Evolutionary conservation across 2,888 invertebrate genomes (phyloP), one percentile per base, ranked within the genome.

Genomic region (Zaprionus bogoriensis): DNA sequence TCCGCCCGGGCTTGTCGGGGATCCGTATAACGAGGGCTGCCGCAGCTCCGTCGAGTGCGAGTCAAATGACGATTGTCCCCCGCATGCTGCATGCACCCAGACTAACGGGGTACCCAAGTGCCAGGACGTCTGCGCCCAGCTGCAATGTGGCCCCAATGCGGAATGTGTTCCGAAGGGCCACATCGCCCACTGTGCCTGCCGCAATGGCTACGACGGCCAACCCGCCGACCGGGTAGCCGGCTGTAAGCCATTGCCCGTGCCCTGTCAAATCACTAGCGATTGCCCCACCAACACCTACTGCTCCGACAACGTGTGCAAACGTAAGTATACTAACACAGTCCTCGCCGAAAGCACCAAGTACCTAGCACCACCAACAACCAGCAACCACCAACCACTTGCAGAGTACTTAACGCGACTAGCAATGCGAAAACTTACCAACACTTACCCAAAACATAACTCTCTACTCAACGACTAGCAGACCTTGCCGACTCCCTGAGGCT

Each of bases 21-120:
- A 98, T 91, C 94, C 97, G 2, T 96, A 96, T 84, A 94, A 94
- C 73, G 95, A 95, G 87, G 97, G 97, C 22, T 97, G 97, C 82
- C 94, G 93, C 61, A 93, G 94, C 63, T 94, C 96, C n/a, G 94
- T 95, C 25, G 97, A 97, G 91, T 98, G 97, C 89, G 92, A 93
- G 69, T 92, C 92, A 39, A 94, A 97, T 84, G 92, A 93, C 58
- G 97, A 97, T 87, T 98, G 98, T 87, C 97, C 97, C 4, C 89
- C 92, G 28, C 94, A 94, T 63, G 97, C 97, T 12, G 94, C 94
- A 86, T 97, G 97, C 88, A 93, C 94, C 17, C 92, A 93, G 69
- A 92, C 93, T 3, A 94, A 94, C 83, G 95, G 95, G 39, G 91
- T 93, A 48, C 94, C 95, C 39, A 97, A 96, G 91, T 97, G 97